Percentiles rank a stretch among this genome's conserved stretches.
phyloP scores from a whole-genome alignment of 2,113 vertebrate species.

The Muntiacus reevesi region DNA sequence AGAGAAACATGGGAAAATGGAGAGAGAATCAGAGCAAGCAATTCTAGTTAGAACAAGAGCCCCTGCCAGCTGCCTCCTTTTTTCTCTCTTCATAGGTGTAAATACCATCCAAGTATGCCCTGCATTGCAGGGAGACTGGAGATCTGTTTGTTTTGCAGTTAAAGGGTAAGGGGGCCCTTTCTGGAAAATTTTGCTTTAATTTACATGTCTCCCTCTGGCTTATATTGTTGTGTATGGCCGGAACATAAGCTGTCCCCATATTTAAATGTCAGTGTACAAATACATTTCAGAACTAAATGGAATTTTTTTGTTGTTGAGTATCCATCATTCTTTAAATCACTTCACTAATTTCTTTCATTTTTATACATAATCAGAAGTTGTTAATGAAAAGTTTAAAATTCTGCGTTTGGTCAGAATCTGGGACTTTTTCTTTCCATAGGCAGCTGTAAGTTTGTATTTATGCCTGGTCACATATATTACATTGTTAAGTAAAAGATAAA shows the following conservation, averaged over 20 bases:
- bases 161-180: conserved; percentile 74
- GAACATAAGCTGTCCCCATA: conserved; percentile 61
- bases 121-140: conserved; percentile 74
- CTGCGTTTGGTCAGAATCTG: conserved; percentile 48
- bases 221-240: conserved; percentile 60
- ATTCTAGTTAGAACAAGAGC: conserved; percentile 67
- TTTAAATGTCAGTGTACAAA: conserved; percentile 60
- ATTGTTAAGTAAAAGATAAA: conserved; percentile 30
- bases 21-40: conserved; percentile 66
- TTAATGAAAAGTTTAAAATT: conserved; percentile 53
- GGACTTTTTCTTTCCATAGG: conserved; percentile 55
- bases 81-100: conserved; percentile 73
- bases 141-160: conserved; percentile 75
- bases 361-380: conserved; percentile 57
- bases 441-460: conserved; percentile 56
- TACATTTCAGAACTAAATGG: conserved; percentile 66
- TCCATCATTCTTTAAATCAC: conserved; percentile 64
- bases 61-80: conserved; percentile 73
- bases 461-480: conserved; percentile 2
- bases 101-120: conserved; percentile 72
- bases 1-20: conserved; percentile 53
- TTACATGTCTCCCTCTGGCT: conserved; percentile 68
- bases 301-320: conserved; percentile 55
- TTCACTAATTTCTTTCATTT: conserved; percentile 70
- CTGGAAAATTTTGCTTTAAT: conserved; percentile 69